These are phyloP conservation scores for Acleris holmiana DNA, from an alignment of 2,888 invertebrate genomes.

Conservation along the genomic window DNA sequence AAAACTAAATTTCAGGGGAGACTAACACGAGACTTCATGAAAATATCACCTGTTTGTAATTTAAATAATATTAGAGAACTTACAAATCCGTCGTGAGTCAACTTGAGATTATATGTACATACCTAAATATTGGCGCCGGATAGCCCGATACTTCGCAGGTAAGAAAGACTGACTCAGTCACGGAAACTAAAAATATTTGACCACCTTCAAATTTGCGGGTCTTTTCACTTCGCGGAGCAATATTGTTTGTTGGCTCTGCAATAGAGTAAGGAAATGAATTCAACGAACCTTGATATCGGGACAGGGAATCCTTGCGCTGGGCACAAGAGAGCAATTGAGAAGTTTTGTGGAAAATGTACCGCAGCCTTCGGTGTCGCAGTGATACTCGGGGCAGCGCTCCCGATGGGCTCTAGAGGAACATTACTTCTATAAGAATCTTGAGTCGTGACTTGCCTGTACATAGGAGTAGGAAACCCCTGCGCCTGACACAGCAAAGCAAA, in stretches of 20 bases:
- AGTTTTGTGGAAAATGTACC: slow-evolving; percentile 62
- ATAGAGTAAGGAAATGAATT: slow-evolving; percentile 58
- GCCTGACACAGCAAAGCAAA: slow-evolving; percentile 87
- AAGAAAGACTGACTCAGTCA: slow-evolving; percentile 67
- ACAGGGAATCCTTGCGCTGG: slow-evolving; percentile 90
- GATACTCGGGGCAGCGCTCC: slow-evolving; percentile 78
- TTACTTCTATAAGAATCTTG: slow-evolving; percentile 38
- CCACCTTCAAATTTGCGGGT: slow-evolving; percentile 69
- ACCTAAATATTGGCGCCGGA: slow-evolving; percentile 81
- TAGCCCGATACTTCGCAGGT: slow-evolving; percentile 83
- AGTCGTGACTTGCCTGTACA: slow-evolving; percentile 30
- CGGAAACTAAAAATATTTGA: slow-evolving; percentile 71
- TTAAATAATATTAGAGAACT: not conserved
- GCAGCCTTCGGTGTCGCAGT: slow-evolving; percentile 79
- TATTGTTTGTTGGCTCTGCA: slow-evolving; percentile 89
- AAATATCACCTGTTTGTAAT: not conserved
- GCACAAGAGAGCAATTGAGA: slow-evolving; percentile 81
- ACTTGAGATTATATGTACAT: slow-evolving; percentile 45
- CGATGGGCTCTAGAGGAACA: slow-evolving; percentile 72
- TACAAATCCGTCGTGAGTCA: not conserved
- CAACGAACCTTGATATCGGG: slow-evolving; percentile 87
- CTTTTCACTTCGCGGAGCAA: slow-evolving; percentile 83
- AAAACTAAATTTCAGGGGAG: slow-evolving; percentile 15
- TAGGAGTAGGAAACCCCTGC: slow-evolving; percentile 86
- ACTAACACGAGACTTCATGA: too few species aligned